phyloP scores from a whole-genome alignment of 2,888 invertebrate genomes.

The Allolobophora icterica region DNA sequence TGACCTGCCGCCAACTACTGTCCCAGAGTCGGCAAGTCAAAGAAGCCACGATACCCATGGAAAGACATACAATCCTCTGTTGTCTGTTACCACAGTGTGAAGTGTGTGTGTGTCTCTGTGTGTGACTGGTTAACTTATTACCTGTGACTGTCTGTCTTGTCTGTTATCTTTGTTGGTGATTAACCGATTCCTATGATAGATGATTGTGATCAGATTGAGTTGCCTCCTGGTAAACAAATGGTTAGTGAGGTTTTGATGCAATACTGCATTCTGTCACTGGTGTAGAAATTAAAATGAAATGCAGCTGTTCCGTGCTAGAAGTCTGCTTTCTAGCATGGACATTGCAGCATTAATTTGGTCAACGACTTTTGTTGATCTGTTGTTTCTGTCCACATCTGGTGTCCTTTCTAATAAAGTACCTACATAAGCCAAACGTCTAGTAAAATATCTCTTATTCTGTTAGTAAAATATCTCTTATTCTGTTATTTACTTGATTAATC shows the following conservation, averaged over 20 bases:
- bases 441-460: not conserved
- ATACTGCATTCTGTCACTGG: not conserved
- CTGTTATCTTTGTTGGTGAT: not conserved
- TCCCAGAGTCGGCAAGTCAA: slow-evolving; percentile 6
- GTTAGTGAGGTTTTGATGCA: not conserved
- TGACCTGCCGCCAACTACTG: not conserved
- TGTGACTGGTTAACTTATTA: not conserved
- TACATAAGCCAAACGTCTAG: not conserved
- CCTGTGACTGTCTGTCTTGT: not conserved
- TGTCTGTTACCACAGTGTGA: slow-evolving; percentile 36
- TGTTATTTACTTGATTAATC: not conserved
- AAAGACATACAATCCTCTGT: slow-evolving; percentile 29
- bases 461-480: not conserved
- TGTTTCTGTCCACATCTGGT: not conserved
- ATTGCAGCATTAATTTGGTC: too few relatives aligned
- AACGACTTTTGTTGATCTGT: not conserved
- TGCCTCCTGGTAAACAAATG: not conserved
- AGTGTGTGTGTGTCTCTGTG: not conserved
- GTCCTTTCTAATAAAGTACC: not conserved
- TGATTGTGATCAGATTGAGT: not conserved
- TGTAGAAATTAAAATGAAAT: not conserved
- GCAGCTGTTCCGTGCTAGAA: not conserved
- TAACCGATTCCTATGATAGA: not conserved
- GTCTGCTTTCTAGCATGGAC: not conserved
- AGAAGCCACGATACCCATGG: slow-evolving; percentile 14